Conservation (phyloP, 1,140 invertebrate species). For the Dysdera silvatica region DNA sequence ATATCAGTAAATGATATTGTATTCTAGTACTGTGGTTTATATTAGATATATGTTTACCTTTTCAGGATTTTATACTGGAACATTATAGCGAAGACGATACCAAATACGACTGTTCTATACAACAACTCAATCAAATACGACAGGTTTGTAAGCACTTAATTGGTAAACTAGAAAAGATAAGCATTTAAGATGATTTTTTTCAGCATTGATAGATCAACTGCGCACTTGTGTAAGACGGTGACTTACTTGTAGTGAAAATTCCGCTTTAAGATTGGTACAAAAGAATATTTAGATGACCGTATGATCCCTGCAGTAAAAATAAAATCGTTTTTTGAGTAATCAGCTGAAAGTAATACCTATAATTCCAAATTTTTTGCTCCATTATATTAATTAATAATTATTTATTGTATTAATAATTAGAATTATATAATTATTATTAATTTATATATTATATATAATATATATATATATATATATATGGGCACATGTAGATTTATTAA, state of each 20-base stretch:
- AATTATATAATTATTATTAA: no score
- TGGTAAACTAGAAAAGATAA: not conserved
- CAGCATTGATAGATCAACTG: not conserved
- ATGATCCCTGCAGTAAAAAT: not conserved
- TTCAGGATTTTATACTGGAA: slow-evolving; percentile 75
- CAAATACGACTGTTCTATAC: slow-evolving; percentile 75
- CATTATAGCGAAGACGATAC: slow-evolving; percentile 87
- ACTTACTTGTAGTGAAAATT: not conserved
- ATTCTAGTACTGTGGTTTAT: not conserved
- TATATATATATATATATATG: no score
- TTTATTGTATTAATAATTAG: no score
- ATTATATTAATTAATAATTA: no score
- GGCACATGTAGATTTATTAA: no score
- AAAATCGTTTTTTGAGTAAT: no score
- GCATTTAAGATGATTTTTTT: not conserved
- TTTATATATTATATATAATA: no score
- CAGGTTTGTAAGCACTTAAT: slow-evolving; percentile 57
- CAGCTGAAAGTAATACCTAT: no score
- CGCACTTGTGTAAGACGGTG: not conserved
- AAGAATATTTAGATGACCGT: not conserved
- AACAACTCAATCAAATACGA: slow-evolving; percentile 80
- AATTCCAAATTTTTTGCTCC: no score
- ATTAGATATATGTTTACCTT: not conserved
- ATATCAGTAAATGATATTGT: not conserved
- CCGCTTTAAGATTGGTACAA: not conserved